These are phyloP conservation scores for Erebia ligea DNA, from an alignment of 2,888 invertebrate species.

Conservation along the genomic window DNA sequence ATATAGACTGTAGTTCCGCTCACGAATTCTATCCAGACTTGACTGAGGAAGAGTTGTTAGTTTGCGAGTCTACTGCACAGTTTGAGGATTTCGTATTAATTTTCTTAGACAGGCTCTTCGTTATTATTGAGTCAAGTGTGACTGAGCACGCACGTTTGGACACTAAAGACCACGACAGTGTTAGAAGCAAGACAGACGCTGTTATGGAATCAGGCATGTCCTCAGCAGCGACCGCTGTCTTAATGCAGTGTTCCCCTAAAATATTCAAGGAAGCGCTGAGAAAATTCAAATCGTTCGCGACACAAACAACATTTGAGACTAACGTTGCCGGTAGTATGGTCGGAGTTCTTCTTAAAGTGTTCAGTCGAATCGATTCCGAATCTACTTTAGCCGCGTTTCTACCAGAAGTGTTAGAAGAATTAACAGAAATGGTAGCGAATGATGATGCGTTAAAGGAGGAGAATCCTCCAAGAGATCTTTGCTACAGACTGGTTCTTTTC, in stretches of 20 bases:
- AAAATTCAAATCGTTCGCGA: constrained; percentile 89
- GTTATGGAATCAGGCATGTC: constrained; percentile 88
- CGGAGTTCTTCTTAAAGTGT: constrained; percentile 87
- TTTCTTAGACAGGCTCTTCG: constrained; percentile 90
- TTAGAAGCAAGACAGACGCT: constrained; percentile 87
- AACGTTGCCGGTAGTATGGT: constrained; percentile 92
- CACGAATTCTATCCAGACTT: constrained; percentile 86
- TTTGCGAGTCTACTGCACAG: constrained; percentile 92
- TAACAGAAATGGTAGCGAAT: constrained; percentile 84
- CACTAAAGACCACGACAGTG: constrained; percentile 81
- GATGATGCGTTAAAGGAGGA: constrained; percentile 89
- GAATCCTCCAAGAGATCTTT: constrained; percentile 89
- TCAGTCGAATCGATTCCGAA: constrained; percentile 86
- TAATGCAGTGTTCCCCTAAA: constrained; percentile 88
- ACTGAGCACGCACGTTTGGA: constrained; percentile 87
- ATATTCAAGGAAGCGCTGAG: constrained; percentile 86
- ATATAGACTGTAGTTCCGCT: constrained; percentile 93
- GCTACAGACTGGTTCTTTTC: constrained; percentile 90
- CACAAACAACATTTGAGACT: constrained; percentile 90
- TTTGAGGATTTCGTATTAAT: constrained; percentile 95
- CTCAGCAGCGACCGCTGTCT: constrained; percentile 86
- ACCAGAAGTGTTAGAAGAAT: constrained; percentile 87
- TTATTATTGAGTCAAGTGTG: constrained; percentile 87
- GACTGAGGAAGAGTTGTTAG: constrained; percentile 88
- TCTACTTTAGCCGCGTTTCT: constrained; percentile 88